Conservation (phyloP, 2,797 vertebrate genomes). For the Otolemur crassicaudatus region DNA sequence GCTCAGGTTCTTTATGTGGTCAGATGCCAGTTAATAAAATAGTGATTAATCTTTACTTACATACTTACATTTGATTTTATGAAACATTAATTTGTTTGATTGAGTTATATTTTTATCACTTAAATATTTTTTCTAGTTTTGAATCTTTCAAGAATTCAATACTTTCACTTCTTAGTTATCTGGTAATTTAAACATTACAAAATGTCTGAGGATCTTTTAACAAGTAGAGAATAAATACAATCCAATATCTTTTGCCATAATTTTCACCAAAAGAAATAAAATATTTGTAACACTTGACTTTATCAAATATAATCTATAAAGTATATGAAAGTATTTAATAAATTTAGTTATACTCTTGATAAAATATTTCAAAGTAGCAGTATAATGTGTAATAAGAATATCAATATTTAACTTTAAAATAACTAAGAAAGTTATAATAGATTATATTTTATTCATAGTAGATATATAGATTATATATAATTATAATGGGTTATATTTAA, state of each 20-base stretch:
- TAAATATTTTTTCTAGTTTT: neutral
- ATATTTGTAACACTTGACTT: neutral
- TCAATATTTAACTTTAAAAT: neutral
- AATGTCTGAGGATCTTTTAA: neutral
- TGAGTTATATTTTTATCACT: neutral
- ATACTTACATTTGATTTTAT: neutral
- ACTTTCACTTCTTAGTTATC: neutral
- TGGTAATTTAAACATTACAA: neutral
- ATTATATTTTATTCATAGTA: neutral
- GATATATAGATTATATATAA: too few relatives aligned
- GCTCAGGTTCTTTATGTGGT: neutral
- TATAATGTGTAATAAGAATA: neutral
- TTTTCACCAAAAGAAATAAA: neutral
- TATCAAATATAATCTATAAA: neutral
- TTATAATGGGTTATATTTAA: neutral
- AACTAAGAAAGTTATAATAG: neutral
- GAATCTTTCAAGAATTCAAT: neutral
- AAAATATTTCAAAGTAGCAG: neutral
- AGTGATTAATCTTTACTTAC: conserved; percentile 18
- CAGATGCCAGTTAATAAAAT: neutral
- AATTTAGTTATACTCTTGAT: neutral
- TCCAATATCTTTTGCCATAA: neutral
- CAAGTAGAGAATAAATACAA: neutral
- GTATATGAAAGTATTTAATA: neutral
- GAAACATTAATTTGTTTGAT: neutral